A percentile compares a stretch with the other conserved stretches of the same genome.
Conservation (phyloP, 2,888 invertebrate genomes). For the Drosophila barbarae region DNA sequence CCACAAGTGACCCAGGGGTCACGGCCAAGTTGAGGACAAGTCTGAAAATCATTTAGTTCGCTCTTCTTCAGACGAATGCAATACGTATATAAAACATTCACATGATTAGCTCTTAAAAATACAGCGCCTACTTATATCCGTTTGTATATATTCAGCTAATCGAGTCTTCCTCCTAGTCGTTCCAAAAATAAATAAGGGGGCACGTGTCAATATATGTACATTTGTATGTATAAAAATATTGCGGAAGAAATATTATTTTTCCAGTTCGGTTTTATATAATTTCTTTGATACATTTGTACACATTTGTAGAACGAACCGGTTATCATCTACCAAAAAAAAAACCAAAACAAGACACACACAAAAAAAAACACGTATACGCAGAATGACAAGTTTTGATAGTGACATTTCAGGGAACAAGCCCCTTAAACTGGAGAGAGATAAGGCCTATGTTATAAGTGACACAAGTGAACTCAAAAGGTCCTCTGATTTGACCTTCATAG, state of each 20-base stretch:
- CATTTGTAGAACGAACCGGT: conserved; percentile 53
- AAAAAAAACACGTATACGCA: conserved; percentile 14
- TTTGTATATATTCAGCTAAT: conserved; percentile 41
- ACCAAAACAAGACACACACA: conserved; percentile 35
- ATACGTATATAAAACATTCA: background rate
- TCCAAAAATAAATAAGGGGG: conserved; percentile 57
- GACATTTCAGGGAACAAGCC: conserved; percentile 44
- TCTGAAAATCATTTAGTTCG: conserved; percentile 11
- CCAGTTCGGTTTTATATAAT: conserved; percentile 30
- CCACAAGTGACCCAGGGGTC: conserved; percentile 40
- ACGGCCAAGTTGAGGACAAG: conserved; percentile 41
- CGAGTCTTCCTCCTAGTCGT: conserved; percentile 34
- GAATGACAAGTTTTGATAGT: conserved; percentile 57
- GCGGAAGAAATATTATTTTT: conserved; percentile 20
- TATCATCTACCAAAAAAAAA: conserved; percentile 50
- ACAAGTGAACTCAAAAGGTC: conserved; percentile 1
- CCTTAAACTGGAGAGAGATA: conserved; percentile 4
- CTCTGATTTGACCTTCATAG: conserved; percentile 50
- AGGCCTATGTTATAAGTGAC: background rate
- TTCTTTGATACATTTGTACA: conserved; percentile 18
- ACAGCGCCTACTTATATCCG: conserved; percentile 14
- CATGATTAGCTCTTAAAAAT: conserved; percentile 13
- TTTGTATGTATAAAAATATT: conserved; percentile 9
- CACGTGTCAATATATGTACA: conserved; percentile 50
- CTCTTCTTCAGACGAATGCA: conserved; percentile 1